Base-by-base conservation (phyloP, 2,888 invertebrate species). In the Spodoptera exigua region DNA sequence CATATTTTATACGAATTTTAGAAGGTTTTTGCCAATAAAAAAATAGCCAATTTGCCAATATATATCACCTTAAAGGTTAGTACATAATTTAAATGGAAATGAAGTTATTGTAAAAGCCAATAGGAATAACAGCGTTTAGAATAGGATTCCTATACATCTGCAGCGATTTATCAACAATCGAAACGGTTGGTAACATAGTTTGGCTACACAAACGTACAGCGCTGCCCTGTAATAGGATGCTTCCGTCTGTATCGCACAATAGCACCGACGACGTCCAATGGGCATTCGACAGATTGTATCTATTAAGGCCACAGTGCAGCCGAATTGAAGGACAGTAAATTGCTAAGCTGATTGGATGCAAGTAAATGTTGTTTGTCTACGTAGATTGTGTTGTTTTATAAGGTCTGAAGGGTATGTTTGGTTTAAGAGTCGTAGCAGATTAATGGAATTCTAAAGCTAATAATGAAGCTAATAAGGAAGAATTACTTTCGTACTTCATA, bases 151-250 rank as follows among this genome's bases (percentile, higher is more conserved):
- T 35, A 52, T 62, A 51, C 41, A 70, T 46, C 39, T 58, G 37
- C 65, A 55, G 7, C 52, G 39, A 55, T 61, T 73, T 53, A 68
- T 69, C 74, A 74, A 69, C 69, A 69, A 69, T 69, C 40, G 69
- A 48, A 74, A 69, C 52, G 55, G 70, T 40, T 41, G 40, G 64
- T 72, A 63, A 72, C 56, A 64, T 51, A 78, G 73, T 79, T 75
- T 77, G 73, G 49, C 59, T 69, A 78, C 76, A 81, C 81, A 83
- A 78, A 79, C 80, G 78, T 76, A 78, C 76, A 76, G 74, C 73
- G 66, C 74, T 71, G 64, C 66, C 82, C 82, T 80, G 79, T 81
- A 77, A 78, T 76, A 70, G 67, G 70, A 76, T 59, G 74, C 74
- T 76, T 76, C 68, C 70, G 64, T 73, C 68, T 61, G 60, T 67